Evolutionary conservation across 2,113 vertebrate genomes (phyloP).

Genomic region (Lonchura striata): DNA sequence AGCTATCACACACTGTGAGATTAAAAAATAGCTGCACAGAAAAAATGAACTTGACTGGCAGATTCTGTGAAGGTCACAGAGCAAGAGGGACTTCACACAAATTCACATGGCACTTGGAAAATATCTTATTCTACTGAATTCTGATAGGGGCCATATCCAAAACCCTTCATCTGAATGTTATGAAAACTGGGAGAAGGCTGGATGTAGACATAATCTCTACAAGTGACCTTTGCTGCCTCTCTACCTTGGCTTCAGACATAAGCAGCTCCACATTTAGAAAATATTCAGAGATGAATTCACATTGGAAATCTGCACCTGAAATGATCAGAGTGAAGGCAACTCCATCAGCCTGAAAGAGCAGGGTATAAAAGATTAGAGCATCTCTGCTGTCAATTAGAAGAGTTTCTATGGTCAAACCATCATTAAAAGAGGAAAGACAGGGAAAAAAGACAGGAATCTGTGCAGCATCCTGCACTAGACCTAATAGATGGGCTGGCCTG

Average conservation of each 20-base stretch:
- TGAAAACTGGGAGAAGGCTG: neutral
- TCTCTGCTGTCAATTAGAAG: neutral
- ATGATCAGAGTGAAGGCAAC: neutral
- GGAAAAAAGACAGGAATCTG: neutral
- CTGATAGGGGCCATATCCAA: neutral
- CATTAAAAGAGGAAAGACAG: neutral
- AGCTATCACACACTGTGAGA: neutral
- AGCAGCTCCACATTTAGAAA: neutral
- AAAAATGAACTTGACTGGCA: neutral
- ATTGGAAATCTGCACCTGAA: neutral
- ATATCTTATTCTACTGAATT: neutral
- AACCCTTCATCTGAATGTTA: neutral
- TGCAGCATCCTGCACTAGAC: neutral
- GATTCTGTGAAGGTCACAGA: neutral
- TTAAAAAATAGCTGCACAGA: neutral
- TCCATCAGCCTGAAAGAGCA: neutral
- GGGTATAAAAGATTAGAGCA: neutral
- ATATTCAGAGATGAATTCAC: neutral
- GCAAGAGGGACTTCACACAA: neutral
- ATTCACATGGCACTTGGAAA: neutral
- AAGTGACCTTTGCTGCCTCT: neutral
- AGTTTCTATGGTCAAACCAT: neutral
- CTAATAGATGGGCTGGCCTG: neutral
- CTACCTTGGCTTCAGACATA: neutral
- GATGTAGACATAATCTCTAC: neutral